Conservation (phyloP, 2,113 vertebrate species). For the Antechinus stuartii region DNA sequence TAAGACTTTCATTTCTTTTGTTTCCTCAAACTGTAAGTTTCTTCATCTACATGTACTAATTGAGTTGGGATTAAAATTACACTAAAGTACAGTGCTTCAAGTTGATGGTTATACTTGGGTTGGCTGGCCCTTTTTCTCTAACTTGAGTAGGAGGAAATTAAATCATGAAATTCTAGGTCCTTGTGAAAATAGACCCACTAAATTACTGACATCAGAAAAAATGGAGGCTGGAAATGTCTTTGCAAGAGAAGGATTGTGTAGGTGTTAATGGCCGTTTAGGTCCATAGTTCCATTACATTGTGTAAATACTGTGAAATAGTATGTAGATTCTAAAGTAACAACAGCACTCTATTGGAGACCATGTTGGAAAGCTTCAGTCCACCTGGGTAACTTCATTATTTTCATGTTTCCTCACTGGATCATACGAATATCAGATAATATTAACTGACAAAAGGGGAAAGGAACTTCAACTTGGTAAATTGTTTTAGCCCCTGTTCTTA, state of each 20-base stretch:
- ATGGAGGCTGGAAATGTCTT: not conserved
- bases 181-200: slow-evolving; percentile 26
- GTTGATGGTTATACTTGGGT: not conserved
- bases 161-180: slow-evolving; percentile 13
- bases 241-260: slow-evolving; percentile 9
- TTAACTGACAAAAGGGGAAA: not conserved
- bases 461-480: not conserved
- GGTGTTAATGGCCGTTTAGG: slow-evolving; percentile 33
- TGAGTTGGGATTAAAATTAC: slow-evolving; percentile 25
- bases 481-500: not conserved
- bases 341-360: not conserved
- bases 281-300: slow-evolving; percentile 25
- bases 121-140: not conserved
- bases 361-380: not conserved
- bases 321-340: slow-evolving; percentile 2
- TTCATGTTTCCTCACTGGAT: not conserved
- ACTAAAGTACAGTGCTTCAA: not conserved
- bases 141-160: not conserved
- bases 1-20: not conserved
- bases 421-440: not conserved
- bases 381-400: not conserved
- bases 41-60: not conserved
- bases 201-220: slow-evolving; percentile 27
- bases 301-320: not conserved
- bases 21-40: not conserved